These are phyloP conservation scores for Chrysotoxum bicinctum DNA, from an alignment of 2,888 invertebrate genomes.

Conservation along the genomic window DNA sequence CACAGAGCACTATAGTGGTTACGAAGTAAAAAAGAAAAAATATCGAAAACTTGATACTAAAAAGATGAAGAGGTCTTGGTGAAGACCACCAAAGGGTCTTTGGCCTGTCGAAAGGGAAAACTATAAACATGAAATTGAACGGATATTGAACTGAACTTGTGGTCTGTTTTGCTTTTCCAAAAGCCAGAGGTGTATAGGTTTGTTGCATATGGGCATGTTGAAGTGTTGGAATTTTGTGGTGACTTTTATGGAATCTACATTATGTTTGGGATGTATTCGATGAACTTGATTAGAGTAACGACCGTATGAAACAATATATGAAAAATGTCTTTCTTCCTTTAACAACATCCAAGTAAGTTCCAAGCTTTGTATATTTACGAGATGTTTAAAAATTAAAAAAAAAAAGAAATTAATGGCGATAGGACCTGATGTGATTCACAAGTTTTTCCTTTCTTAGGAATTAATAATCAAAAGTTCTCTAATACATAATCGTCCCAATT, in stretches of 20 bases:
- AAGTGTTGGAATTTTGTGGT: conserved; percentile 33
- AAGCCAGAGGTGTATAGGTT: neutral
- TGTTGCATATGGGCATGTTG: neutral
- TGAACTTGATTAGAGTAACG: conserved; percentile 23
- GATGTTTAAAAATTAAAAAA: neutral
- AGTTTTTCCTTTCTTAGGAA: no score
- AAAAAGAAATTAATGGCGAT: neutral
- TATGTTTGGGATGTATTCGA: neutral
- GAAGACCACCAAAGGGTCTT: conserved; percentile 59
- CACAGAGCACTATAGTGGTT: conserved; percentile 41
- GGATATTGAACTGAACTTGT: conserved; percentile 64
- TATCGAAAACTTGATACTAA: conserved; percentile 30
- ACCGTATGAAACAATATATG: neutral
- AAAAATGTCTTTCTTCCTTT: neutral
- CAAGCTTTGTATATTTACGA: neutral
- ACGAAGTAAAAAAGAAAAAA: neutral
- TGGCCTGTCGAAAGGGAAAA: conserved; percentile 67
- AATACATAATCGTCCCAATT: no score
- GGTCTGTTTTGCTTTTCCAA: conserved; percentile 6
- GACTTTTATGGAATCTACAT: neutral
- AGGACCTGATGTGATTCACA: neutral
- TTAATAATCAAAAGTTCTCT: no score
- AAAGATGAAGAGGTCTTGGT: conserved; percentile 34
- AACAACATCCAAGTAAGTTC: neutral
- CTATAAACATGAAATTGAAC: conserved; percentile 54